Evolutionary conservation across 2,888 invertebrate genomes (phyloP), one percentile per base, ranked within the genome.

Genomic region (Andrena praecox): DNA sequence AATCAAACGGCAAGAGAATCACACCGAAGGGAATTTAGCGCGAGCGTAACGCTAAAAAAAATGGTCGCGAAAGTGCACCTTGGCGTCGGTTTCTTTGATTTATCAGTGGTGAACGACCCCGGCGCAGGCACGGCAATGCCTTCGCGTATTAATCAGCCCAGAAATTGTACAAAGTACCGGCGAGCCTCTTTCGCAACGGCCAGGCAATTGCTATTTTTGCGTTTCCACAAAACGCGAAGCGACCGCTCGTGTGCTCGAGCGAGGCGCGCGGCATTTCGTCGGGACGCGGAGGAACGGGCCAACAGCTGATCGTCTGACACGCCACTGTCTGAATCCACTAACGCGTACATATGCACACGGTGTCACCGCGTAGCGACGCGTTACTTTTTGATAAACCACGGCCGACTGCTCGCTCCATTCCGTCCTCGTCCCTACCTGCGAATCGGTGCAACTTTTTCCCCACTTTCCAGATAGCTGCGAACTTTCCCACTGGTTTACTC

Each of bases 81-180:
- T 54, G 54, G 48, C 52, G 20, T 77, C 68, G 71, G 60, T 82
- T 87, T 85, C 82, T 64, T 62, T 74, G 60, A 83, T 80, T 87
- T 87, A 69, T 72, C 83, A 66, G 56, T 85, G 87, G 75, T 87
- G 85, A 87, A 87, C 69, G 88, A 87, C 83, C 87, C 24, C 75
- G 67, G 27, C 48, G 63, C 35, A 35, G 62, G 42, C 48, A 56
- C 62, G 69, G 76, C 79, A 69, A 85, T 83, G 60, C 76, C 68
- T 64, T 54, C 27, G 75, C 84, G 66, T 70, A 80, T 80, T 85
- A 87, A 86, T 86, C 86, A 80, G 82, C 74, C 73, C 75, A 73
- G 82, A 85, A 87, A 77, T 85, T 69, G 71, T 69, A 83, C 78
- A 84, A 79, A 87, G 74, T 75, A 56, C 56, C 29, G 52, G 70